A percentile compares a stretch with the other conserved stretches of the same genome.
Conservation (phyloP, 2,797 vertebrate genomes). For the Phaenicophaeus curvirostris region DNA sequence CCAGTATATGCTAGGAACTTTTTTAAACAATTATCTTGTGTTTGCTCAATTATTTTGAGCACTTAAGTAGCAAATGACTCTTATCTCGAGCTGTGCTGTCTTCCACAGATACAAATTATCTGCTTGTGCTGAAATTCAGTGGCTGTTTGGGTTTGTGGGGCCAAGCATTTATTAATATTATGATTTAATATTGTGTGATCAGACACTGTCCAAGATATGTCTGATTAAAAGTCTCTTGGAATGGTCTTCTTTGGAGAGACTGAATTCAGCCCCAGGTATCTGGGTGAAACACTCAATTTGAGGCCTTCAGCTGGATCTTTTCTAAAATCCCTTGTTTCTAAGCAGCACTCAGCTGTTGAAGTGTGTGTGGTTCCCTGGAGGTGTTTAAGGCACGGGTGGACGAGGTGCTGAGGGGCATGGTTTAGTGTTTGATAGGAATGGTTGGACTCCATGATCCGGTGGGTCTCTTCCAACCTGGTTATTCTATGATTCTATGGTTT, state of each 20-base stretch:
- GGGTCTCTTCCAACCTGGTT: no score
- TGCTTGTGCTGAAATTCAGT: background rate
- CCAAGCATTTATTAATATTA: background rate
- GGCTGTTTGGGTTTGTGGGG: background rate
- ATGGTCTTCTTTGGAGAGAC: background rate
- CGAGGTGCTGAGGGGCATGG: no score
- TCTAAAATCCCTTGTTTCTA: background rate
- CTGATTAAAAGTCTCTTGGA: background rate
- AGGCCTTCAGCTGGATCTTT: background rate
- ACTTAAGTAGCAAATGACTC: background rate
- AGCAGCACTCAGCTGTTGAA: background rate
- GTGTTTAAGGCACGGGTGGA: no score
- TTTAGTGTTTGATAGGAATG: no score
- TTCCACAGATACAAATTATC: background rate
- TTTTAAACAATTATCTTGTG: background rate
- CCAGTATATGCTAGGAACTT: background rate
- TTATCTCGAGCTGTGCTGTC: background rate
- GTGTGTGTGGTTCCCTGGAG: no score
- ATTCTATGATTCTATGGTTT: no score
- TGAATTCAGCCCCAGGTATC: background rate
- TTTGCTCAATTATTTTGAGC: background rate
- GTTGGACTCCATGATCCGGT: no score
- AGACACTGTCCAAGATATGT: background rate
- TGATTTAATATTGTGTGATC: background rate
- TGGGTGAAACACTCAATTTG: background rate